These are phyloP conservation scores for Chloroceryle inda DNA, from an alignment of 2,797 vertebrate species.

Conservation along the genomic window DNA sequence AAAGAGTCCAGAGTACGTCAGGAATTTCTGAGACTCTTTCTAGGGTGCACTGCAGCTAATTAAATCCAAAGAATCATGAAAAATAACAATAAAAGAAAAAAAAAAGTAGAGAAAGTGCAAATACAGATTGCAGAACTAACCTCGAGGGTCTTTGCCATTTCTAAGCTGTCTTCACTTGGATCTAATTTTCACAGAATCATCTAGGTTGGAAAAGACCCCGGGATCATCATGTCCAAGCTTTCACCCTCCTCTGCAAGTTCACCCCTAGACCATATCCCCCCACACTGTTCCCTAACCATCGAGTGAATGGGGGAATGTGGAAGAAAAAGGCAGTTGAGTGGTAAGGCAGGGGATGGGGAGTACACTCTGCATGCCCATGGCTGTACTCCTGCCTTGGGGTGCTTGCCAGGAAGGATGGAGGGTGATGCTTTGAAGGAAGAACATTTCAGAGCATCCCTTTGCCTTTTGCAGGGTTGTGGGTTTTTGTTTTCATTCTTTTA, in stretches of 20 bases:
- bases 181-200: background rate
- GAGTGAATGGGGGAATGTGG: background rate
- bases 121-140: constrained; percentile 33
- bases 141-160: constrained; percentile 30
- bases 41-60: constrained; percentile 49
- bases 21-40: constrained; percentile 45
- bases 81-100: background rate
- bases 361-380: background rate
- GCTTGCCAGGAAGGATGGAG: background rate
- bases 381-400: background rate
- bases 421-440: background rate
- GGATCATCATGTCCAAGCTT: too few species aligned
- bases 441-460: background rate
- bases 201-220: too few species aligned
- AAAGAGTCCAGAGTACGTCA: constrained; percentile 29
- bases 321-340: background rate
- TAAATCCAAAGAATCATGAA: constrained; percentile 35
- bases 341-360: background rate
- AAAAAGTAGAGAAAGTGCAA: background rate
- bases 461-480: background rate
- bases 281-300: background rate
- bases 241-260: too few species aligned
- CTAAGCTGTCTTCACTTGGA: constrained; percentile 38
- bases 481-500: background rate
- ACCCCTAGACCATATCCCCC: too few species aligned